Evolutionary conservation across 2,113 vertebrate species (phyloP).

Genomic region (Megaleporinus macrocephalus): DNA sequence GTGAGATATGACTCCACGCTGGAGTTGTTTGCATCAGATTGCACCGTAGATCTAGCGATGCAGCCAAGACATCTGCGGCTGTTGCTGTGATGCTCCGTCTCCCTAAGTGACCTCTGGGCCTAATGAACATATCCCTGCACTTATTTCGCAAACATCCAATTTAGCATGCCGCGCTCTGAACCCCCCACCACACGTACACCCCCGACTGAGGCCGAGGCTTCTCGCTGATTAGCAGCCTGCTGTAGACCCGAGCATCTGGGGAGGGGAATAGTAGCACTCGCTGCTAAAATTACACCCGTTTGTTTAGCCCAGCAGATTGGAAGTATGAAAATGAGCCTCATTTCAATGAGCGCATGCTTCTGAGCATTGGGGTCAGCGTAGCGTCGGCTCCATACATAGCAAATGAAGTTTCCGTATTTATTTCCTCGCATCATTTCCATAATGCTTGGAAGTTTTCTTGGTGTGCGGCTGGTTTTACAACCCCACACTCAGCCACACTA

Average conservation of each 20-base stretch:
- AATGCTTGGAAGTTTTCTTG: background rate
- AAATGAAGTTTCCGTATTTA: constrained; percentile 19
- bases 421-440: background rate
- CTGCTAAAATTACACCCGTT: constrained; percentile 31
- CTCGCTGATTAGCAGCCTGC: constrained; percentile 57
- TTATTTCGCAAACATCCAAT: constrained; percentile 30
- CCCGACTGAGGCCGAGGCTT: constrained; percentile 46
- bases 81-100: background rate
- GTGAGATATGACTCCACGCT: background rate
- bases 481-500: background rate
- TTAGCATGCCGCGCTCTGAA: background rate
- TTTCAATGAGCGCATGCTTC: constrained; percentile 40
- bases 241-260: constrained; percentile 29
- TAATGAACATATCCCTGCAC: constrained; percentile 17
- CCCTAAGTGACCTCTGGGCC: background rate
- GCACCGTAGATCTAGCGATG: no score
- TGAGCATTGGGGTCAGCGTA: background rate
- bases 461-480: background rate
- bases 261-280: background rate
- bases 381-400: background rate
- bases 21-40: background rate
- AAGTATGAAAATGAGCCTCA: constrained; percentile 45
- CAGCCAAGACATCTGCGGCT: background rate
- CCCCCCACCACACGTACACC: no score
- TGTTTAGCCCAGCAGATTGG: constrained; percentile 57